These are phyloP conservation scores for Agapetus fuscipes DNA, from an alignment of 2,888 invertebrate species.

Conservation along the genomic window DNA sequence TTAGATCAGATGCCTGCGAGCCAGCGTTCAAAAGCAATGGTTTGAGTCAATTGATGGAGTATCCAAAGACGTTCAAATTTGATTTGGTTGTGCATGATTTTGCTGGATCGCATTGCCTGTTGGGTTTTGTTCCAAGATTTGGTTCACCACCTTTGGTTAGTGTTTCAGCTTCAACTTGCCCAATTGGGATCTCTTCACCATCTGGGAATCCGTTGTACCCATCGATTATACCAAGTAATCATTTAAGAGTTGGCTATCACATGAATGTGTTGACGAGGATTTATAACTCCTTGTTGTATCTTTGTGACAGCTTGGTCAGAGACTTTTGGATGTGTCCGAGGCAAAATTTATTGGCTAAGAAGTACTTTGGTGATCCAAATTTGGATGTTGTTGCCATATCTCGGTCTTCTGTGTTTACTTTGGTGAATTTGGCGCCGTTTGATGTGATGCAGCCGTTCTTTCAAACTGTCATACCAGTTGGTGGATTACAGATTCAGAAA, in stretches of 20 bases:
- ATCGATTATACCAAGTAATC: constrained; percentile 15
- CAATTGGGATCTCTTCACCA: constrained; percentile 14
- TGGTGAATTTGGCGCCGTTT: constrained; percentile 17
- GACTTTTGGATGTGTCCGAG: constrained; percentile 12
- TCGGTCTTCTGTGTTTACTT: constrained; percentile 12
- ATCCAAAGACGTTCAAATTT: constrained; percentile 26
- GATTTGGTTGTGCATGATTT: constrained; percentile 30
- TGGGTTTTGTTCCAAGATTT: constrained; percentile 28
- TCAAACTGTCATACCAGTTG: constrained; percentile 19
- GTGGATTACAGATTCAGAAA: constrained; percentile 17
- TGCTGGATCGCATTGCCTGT: constrained; percentile 25
- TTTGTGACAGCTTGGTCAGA: constrained; percentile 13
- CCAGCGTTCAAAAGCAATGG: constrained; percentile 16
- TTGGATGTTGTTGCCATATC: constrained; percentile 15
- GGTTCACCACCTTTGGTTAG: constrained; percentile 27
- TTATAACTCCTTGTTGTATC: constrained; percentile 15
- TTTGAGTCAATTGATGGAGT: constrained; percentile 21
- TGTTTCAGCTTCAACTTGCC: constrained; percentile 20
- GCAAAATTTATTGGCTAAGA: constrained; percentile 12
- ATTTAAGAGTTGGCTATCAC: constrained; percentile 11
- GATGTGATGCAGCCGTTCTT: constrained; percentile 19
- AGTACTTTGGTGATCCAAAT: constrained; percentile 9
- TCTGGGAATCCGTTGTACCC: constrained; percentile 20
- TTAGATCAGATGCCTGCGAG: constrained; percentile 15
- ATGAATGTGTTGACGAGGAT: constrained; percentile 10